Percentiles rank a stretch among this genome's conserved stretches.
These are phyloP conservation scores for Zapus hudsonius DNA, from an alignment of 2,113 vertebrate species.

Conservation along the genomic window DNA sequence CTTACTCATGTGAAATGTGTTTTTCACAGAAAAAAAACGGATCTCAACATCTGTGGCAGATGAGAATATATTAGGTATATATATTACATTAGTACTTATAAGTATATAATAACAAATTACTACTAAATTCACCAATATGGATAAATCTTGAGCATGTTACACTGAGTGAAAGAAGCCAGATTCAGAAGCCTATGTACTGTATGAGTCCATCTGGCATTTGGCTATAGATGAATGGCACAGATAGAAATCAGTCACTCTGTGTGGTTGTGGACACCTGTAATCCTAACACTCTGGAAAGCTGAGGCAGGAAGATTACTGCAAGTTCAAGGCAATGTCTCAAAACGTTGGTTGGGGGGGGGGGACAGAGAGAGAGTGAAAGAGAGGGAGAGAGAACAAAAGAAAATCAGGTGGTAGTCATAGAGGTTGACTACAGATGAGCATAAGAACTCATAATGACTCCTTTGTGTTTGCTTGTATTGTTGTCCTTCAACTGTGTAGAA, in stretches of 20 bases:
- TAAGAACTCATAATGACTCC: neutral
- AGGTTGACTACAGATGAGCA: neutral
- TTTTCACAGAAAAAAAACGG: neutral
- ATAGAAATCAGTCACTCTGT: neutral
- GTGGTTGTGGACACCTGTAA: neutral
- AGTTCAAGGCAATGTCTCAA: neutral
- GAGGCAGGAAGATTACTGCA: neutral
- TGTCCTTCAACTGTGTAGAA: neutral
- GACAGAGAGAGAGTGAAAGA: too few relatives aligned
- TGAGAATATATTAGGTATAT: constrained; percentile 5
- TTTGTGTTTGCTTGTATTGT: neutral
- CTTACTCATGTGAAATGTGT: neutral
- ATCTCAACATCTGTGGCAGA: neutral
- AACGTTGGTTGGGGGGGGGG: neutral
- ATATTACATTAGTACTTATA: neutral
- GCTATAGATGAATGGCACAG: neutral
- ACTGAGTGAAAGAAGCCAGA: neutral
- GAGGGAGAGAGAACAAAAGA: too few relatives aligned
- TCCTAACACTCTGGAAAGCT: neutral
- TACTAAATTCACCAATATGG: neutral
- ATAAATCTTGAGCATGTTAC: neutral
- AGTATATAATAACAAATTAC: neutral
- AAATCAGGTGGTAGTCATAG: neutral
- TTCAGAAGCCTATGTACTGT: neutral
- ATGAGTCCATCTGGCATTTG: neutral